Evolutionary conservation across 2,888 invertebrate genomes (phyloP).

Genomic region (Oligia latruncula): DNA sequence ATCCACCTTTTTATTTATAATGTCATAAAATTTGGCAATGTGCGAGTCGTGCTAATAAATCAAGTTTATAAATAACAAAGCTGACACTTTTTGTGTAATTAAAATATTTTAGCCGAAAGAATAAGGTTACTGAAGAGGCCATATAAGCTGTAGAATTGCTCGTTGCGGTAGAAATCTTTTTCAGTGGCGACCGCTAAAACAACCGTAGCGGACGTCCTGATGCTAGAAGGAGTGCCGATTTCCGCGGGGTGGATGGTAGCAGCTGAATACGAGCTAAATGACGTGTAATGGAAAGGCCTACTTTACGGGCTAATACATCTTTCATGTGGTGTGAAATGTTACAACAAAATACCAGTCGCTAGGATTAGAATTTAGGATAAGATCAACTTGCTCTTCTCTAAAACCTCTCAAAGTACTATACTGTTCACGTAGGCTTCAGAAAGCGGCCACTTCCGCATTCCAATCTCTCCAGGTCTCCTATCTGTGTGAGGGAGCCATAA

Average conservation of each 20-base stretch:
- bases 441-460: neutral
- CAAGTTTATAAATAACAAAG: neutral
- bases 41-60: neutral
- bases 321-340: too few species aligned
- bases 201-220: neutral
- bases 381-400: neutral
- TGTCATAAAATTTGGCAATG: neutral
- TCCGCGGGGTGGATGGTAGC: too few species aligned
- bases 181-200: neutral
- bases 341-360: too few species aligned
- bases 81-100: neutral
- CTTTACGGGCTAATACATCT: too few species aligned
- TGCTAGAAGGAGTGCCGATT: neutral
- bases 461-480: neutral
- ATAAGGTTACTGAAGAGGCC: neutral
- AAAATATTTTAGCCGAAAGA: neutral
- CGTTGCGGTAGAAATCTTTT: neutral
- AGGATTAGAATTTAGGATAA: too few species aligned
- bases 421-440: neutral
- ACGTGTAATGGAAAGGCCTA: too few species aligned
- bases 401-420: neutral
- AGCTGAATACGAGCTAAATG: too few species aligned
- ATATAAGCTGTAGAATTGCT: neutral
- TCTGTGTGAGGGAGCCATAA: too few species aligned
- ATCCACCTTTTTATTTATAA: conserved; percentile 21